Percentiles rank a stretch among this genome's conserved stretches.
These are phyloP conservation scores for Protosalanx chinensis DNA, from an alignment of 2,797 vertebrate species.

Conservation along the genomic window DNA sequence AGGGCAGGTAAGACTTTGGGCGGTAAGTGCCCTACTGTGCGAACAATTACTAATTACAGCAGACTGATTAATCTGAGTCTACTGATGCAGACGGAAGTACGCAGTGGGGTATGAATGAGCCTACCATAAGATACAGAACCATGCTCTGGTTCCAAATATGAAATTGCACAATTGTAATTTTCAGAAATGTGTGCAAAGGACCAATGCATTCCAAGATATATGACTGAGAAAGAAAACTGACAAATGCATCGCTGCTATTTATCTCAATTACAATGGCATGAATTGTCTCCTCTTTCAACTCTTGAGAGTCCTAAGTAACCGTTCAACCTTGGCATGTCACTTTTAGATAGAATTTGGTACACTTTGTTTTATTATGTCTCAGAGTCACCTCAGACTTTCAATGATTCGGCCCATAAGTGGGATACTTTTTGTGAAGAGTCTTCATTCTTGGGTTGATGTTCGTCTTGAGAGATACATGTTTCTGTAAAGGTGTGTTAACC, in stretches of 20 bases:
- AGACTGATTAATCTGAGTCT: constrained; percentile 64
- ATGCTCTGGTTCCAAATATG: not conserved
- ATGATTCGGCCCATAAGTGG: constrained; percentile 16
- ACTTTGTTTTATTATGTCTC: not conserved
- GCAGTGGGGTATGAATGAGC: not conserved
- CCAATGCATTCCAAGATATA: not conserved
- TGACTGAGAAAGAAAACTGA: not conserved
- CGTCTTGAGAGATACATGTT: not conserved
- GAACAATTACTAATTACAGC: constrained; percentile 71
- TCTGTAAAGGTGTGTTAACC: not conserved
- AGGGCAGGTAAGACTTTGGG: constrained; percentile 54
- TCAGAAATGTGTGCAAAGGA: not conserved
- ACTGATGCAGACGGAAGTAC: constrained; percentile 14
- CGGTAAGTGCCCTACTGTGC: constrained; percentile 56
- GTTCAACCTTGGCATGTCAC: too few species aligned
- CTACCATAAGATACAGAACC: not conserved
- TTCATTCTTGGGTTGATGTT: too few species aligned
- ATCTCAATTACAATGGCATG: too few species aligned
- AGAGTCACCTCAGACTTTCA: constrained; percentile 20
- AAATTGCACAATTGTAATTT: not conserved
- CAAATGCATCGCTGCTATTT: too few species aligned
- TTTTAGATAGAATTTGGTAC: not conserved
- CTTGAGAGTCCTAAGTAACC: too few species aligned
- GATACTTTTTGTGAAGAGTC: not conserved
- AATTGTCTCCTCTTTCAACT: too few species aligned